Conservation (phyloP, 1,140 invertebrate species). For the Pomacea maculata region DNA sequence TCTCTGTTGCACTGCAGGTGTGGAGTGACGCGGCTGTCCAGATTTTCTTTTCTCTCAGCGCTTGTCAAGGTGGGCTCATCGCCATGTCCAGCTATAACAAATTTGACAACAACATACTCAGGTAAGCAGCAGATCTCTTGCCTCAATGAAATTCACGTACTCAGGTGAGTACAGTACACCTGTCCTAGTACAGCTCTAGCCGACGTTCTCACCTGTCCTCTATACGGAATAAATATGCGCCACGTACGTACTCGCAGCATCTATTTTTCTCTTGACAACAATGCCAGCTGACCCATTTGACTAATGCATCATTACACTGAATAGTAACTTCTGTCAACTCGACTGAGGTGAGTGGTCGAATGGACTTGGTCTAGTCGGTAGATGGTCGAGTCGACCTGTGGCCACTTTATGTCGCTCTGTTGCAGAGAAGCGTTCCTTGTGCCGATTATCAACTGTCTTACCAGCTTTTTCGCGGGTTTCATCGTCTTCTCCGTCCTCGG, state of each 20-base stretch:
- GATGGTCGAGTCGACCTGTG: too few relatives aligned
- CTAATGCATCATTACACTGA: too few relatives aligned
- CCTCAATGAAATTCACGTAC: neutral
- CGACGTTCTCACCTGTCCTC: too few relatives aligned
- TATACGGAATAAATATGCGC: neutral
- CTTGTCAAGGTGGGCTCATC: slow-evolving; percentile 90
- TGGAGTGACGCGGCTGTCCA: slow-evolving; percentile 92
- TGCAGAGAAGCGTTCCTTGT: slow-evolving; percentile 83
- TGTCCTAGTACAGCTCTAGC: too few relatives aligned
- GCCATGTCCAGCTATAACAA: slow-evolving; percentile 92
- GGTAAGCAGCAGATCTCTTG: slow-evolving; percentile 31
- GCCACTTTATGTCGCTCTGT: neutral
- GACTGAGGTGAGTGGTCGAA: too few relatives aligned
- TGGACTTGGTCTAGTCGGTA: too few relatives aligned
- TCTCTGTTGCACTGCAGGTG: slow-evolving; percentile 61
- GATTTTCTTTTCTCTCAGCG: slow-evolving; percentile 90
- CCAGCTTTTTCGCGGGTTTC: slow-evolving; percentile 61
- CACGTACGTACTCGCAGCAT: too few relatives aligned
- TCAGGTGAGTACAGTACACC: too few relatives aligned
- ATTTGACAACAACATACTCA: slow-evolving; percentile 86
- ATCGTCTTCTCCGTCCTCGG: slow-evolving; percentile 63
- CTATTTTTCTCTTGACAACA: too few relatives aligned
- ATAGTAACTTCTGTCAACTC: too few relatives aligned
- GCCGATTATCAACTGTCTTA: slow-evolving; percentile 87
- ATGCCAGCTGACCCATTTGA: too few relatives aligned